phyloP scores from a whole-genome alignment of 2,113 vertebrate species.

The Tympanuchus pallidicinctus region DNA sequence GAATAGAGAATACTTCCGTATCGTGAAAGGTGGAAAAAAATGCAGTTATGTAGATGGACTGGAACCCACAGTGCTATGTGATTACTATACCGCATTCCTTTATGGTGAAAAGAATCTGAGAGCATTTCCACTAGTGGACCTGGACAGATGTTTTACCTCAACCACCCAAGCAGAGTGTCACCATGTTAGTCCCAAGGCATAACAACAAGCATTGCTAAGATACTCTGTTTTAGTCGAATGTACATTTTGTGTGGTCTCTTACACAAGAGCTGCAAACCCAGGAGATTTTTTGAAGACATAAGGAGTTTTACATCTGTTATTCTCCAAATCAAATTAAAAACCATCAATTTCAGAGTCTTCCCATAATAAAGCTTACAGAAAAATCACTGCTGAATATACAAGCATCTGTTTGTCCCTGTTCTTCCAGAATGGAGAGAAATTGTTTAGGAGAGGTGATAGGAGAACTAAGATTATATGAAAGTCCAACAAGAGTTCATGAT shows the following conservation, averaged over 20 bases:
- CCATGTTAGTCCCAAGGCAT: neutral
- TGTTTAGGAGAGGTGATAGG: neutral
- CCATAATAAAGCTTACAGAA: neutral
- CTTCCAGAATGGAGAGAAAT: neutral
- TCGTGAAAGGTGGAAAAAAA: fast-evolving
- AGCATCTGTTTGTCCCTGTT: neutral
- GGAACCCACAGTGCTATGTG: neutral
- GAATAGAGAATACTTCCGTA: neutral
- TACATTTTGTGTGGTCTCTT: neutral
- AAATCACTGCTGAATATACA: neutral
- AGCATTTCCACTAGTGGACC: neutral
- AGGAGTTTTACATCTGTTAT: neutral
- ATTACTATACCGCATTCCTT: neutral
- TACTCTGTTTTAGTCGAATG: neutral
- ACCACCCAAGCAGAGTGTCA: neutral
- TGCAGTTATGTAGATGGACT: neutral
- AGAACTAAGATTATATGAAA: neutral
- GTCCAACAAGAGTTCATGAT: neutral
- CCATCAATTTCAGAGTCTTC: neutral
- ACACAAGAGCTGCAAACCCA: neutral
- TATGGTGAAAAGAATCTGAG: neutral
- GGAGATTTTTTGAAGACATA: neutral
- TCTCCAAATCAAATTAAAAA: neutral
- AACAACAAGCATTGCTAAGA: neutral
- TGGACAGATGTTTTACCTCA: neutral